Percentiles rank a stretch among this genome's conserved stretches.
phyloP scores from a whole-genome alignment of 2,113 vertebrate genomes.

The Dryoscopus gambensis region DNA sequence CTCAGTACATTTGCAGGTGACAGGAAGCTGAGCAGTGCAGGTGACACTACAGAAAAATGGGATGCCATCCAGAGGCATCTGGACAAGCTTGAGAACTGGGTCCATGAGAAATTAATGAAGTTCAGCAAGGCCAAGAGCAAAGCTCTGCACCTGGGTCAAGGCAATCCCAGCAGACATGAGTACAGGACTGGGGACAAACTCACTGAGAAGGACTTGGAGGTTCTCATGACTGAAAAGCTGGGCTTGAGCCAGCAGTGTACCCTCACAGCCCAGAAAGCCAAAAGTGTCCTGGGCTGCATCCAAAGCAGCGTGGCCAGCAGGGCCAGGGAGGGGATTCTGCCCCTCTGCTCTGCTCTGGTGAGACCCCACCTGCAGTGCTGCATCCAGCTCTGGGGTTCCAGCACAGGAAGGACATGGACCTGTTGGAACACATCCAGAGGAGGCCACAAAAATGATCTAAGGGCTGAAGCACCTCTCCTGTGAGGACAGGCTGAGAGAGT shows the following conservation, averaged over 20 bases:
- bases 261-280: not conserved
- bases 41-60: too few relatives aligned
- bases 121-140: not conserved
- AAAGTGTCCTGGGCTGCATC: not conserved
- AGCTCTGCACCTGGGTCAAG: not conserved
- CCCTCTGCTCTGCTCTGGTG: not conserved
- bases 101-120: too few relatives aligned
- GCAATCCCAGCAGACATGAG: not conserved
- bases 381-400: not conserved
- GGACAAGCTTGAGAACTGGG: not conserved
- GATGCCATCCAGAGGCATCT: not conserved
- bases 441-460: not conserved
- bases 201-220: not conserved
- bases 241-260: not conserved
- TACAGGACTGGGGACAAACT: not conserved
- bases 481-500: not conserved
- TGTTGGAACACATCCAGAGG: not conserved
- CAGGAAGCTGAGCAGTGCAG: not conserved
- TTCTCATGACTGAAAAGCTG: not conserved
- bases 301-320: not conserved
- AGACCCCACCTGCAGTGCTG: not conserved
- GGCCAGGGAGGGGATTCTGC: not conserved
- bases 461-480: not conserved
- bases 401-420: not conserved
- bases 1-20: not conserved